Evolutionary conservation across 2,888 invertebrate genomes (phyloP), one percentile per base, ranked within the genome.

Genomic region (Anaspis maculata): DNA sequence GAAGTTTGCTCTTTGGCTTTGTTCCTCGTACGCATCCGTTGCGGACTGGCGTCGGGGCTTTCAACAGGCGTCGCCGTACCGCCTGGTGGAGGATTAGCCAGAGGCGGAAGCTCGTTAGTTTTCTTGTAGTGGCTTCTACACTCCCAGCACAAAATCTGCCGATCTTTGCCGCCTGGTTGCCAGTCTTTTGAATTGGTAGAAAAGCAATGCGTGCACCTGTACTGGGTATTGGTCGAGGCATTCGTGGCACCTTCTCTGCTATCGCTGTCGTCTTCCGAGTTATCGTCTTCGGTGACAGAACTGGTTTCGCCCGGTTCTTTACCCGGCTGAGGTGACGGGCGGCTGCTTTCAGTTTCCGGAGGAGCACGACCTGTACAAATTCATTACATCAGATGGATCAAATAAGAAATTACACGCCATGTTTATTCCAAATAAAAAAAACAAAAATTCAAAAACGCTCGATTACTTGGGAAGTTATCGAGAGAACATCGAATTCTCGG

Each of bases 201-300:
- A 51, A 77, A 80, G 57, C 86, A 86, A 57, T 84, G 81, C 42
- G 79, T 76, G 53, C 86, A 86, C 28, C 77, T 69, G 52, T 76
- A 76, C 28, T 74, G 84, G 50, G 89, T 80, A n/a, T n/a, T n/a
- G n/a, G n/a, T n/a, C n/a, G n/a, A n/a, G n/a, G n/a, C n/a, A n/a
- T n/a, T n/a, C n/a, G n/a, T n/a, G n/a, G n/a, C n/a, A n/a, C n/a
- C n/a, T 57, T 90, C 88, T 57, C 91, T 76, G 39, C 89, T 90
- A 59, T 90, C 88, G 64, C 91, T 91, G 65, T 94, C 94, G 64
- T 92, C 91, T 62, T 92, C 92, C 45, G 92, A 92, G 68, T 87
- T 88, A 63, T 92, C 64, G 36, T 86, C 86, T 64, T 86, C 86
- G 32, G 85, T 85, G 40, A 85, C 83, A 38, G 86, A 85, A 66